Evolutionary conservation across 2,113 vertebrate genomes (phyloP).

Genomic region (Sigmodon hispidus): DNA sequence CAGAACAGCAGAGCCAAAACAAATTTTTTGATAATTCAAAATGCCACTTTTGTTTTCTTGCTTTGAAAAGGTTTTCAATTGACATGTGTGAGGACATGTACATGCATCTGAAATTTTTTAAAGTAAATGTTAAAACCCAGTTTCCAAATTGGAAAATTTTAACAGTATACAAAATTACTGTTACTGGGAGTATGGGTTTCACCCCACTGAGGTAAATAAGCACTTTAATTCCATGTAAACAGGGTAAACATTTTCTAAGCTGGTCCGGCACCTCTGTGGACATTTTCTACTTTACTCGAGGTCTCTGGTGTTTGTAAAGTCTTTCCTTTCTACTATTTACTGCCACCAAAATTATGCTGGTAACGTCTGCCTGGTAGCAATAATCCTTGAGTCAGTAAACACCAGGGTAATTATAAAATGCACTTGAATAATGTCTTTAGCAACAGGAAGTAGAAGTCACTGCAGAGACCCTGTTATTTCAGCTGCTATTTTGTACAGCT

Average conservation of each 20-base stretch:
- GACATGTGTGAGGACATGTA: not conserved
- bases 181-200: not conserved
- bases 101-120: not conserved
- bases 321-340: not conserved
- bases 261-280: not conserved
- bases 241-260: slow-evolving; percentile 21
- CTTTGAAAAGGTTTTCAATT: not conserved
- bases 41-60: not conserved
- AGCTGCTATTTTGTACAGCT: slow-evolving; percentile 1
- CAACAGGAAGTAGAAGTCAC: slow-evolving; percentile 5
- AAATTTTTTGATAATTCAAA: slow-evolving; percentile 20
- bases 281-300: not conserved
- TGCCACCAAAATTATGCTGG: not conserved
- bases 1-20: not conserved
- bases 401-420: slow-evolving; percentile 60
- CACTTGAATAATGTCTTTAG: slow-evolving; percentile 26
- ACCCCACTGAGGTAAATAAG: slow-evolving; percentile 11
- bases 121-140: not conserved
- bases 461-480: slow-evolving; percentile 32
- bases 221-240: slow-evolving; percentile 33
- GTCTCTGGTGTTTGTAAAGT: not conserved
- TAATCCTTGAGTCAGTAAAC: slow-evolving; percentile 49
- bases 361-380: not conserved
- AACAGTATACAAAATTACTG: slow-evolving; percentile 48
- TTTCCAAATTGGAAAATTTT: slow-evolving; percentile 41